These are phyloP conservation scores for Channa argus DNA, from an alignment of 2,113 vertebrate species.

Conservation along the genomic window DNA sequence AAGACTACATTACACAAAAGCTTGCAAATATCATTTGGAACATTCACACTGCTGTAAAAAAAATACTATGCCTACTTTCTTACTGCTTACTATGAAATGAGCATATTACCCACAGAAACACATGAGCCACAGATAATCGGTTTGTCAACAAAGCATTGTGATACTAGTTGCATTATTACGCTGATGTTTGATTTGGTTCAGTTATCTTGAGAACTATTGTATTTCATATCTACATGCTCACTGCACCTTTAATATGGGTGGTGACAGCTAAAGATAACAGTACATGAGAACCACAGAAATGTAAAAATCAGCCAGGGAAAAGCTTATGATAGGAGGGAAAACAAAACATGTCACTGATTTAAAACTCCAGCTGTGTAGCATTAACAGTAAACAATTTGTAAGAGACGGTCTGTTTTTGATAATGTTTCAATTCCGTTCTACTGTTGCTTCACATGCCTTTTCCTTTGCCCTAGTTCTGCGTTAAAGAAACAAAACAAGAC, in stretches of 20 bases:
- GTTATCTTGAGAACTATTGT: not conserved
- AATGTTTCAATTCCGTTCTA: not conserved
- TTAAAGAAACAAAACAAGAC: not conserved
- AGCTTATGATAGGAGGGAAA: not conserved
- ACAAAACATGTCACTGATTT: not conserved
- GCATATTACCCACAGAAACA: too few relatives aligned
- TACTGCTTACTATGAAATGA: too few relatives aligned
- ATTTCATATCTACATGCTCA: not conserved
- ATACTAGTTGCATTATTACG: constrained; percentile 8
- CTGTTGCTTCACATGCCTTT: not conserved
- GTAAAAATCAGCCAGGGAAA: not conserved
- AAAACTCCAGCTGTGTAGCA: not conserved
- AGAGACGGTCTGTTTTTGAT: constrained; percentile 1
- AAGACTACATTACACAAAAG: not conserved
- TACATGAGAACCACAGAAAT: not conserved
- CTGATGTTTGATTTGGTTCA: constrained; percentile 13
- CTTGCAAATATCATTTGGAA: not conserved
- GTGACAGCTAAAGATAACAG: constrained; percentile 18
- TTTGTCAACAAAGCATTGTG: constrained; percentile 4
- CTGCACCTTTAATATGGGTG: constrained; percentile 7
- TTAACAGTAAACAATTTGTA: not conserved
- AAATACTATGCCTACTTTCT: too few relatives aligned
- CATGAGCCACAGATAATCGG: not conserved
- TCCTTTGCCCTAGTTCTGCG: not conserved
- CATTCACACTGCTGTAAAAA: not conserved